These are phyloP conservation scores for Machimus atricapillus DNA, from an alignment of 2,888 invertebrate genomes.

Conservation along the genomic window DNA sequence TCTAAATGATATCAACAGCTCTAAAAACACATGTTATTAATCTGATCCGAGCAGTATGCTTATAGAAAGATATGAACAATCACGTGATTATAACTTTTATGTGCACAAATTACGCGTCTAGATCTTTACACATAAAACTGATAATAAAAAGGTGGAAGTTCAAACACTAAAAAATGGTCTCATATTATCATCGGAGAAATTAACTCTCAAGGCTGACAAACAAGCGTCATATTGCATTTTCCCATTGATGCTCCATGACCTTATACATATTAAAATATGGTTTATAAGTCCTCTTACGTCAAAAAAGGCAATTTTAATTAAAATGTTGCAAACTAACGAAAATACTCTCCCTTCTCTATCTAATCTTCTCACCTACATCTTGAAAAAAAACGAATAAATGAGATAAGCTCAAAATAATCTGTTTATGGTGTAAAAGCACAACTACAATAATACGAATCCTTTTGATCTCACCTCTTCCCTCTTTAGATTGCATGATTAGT, in stretches of 20 bases:
- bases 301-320: not conserved
- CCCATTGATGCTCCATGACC: not conserved
- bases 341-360: not conserved
- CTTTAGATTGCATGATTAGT: not conserved
- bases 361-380: not conserved
- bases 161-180: not conserved
- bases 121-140: not conserved
- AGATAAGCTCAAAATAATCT: not conserved
- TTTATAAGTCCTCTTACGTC: not conserved
- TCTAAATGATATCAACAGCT: not conserved
- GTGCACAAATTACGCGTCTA: not conserved
- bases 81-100: not conserved
- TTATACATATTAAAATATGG: not conserved
- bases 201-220: not conserved
- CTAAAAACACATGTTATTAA: not conserved
- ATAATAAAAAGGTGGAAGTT: not conserved
- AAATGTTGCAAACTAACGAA: not conserved
- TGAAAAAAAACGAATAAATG: not conserved
- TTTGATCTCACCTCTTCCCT: not conserved
- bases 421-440: not conserved
- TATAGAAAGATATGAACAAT: not conserved
- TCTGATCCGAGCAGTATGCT: not conserved
- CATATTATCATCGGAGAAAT: not conserved
- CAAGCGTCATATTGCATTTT: not conserved
- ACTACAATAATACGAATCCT: not conserved